These are phyloP conservation scores for Mystacornis crossleyi DNA, from an alignment of 2,113 vertebrate genomes.

Conservation along the genomic window DNA sequence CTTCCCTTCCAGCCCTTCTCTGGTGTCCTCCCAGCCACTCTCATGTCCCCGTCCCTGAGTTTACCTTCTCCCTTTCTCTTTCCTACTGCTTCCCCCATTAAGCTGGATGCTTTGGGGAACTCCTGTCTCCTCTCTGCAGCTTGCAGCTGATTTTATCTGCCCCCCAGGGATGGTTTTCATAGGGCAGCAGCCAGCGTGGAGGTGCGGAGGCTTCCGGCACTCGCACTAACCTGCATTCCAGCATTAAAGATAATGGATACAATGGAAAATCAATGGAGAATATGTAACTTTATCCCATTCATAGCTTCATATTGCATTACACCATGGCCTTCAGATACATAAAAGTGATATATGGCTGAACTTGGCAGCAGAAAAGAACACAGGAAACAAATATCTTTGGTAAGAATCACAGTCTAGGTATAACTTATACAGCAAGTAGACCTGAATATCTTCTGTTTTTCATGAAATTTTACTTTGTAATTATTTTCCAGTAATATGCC, in stretches of 20 bases:
- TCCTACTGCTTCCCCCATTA: not conserved
- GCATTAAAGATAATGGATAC: slow-evolving; percentile 54
- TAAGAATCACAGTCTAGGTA: slow-evolving; percentile 7
- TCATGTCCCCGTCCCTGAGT: not conserved
- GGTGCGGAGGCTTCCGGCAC: slow-evolving; percentile 67
- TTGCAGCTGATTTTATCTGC: slow-evolving; percentile 24
- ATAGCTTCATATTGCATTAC: slow-evolving; percentile 59
- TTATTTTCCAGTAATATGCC: slow-evolving; percentile 43
- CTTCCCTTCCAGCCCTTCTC: not conserved
- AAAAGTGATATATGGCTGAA: slow-evolving; percentile 51
- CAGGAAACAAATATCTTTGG: slow-evolving; percentile 1
- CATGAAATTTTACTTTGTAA: slow-evolving; percentile 40
- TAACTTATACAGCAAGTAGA: not conserved
- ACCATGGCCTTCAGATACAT: slow-evolving; percentile 19
- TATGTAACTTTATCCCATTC: slow-evolving; percentile 55
- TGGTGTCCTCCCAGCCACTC: not conserved
- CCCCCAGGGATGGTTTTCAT: slow-evolving; percentile 12
- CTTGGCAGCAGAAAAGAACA: not conserved
- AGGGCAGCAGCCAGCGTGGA: slow-evolving; percentile 52
- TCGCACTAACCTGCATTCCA: slow-evolving; percentile 62
- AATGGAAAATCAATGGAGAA: slow-evolving; percentile 69
- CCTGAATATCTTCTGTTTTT: slow-evolving; percentile 9
- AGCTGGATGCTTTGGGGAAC: not conserved
- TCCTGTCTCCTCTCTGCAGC: slow-evolving; percentile 33
- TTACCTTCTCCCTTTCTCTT: not conserved